phyloP scores from a whole-genome alignment of 1,140 invertebrate species.

The Aphelenchoides avenae region DNA sequence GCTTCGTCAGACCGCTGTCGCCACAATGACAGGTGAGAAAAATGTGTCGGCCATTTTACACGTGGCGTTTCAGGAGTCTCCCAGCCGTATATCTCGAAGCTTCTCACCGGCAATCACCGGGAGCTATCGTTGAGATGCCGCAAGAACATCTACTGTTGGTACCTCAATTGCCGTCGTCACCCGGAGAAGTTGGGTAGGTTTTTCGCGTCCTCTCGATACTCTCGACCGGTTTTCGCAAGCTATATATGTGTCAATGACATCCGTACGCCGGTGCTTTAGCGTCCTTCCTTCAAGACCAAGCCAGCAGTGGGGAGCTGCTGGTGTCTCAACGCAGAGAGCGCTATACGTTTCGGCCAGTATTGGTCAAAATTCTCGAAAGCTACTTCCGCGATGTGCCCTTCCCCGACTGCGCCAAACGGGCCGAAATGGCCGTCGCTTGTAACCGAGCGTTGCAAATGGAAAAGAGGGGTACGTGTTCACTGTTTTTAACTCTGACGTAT shows the following conservation, averaged over 20 bases:
- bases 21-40: slow-evolving; percentile 54
- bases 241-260: slow-evolving; percentile 2
- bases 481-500: too few relatives aligned
- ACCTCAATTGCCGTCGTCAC: slow-evolving; percentile 54
- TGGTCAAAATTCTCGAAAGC: slow-evolving; percentile 47
- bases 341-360: slow-evolving; percentile 55
- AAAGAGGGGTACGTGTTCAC: slow-evolving; percentile 56
- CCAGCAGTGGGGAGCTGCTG: slow-evolving; percentile 58
- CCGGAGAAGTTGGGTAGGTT: slow-evolving; percentile 44
- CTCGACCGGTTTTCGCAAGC: not conserved
- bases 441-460: slow-evolving; percentile 47
- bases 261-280: slow-evolving; percentile 9
- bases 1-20: slow-evolving; percentile 56
- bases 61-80: slow-evolving; percentile 44
- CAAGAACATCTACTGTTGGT: slow-evolving; percentile 58
- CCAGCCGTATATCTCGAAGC: slow-evolving; percentile 57
- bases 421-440: slow-evolving; percentile 52
- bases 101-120: slow-evolving; percentile 55
- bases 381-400: slow-evolving; percentile 49
- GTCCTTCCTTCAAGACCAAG: slow-evolving; percentile 49
- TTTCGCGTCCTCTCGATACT: too few relatives aligned
- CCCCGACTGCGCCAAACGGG: slow-evolving; percentile 46
- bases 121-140: slow-evolving; percentile 55
- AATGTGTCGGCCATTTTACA: too few relatives aligned
- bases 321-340: slow-evolving; percentile 54